Conservation (phyloP, 1,140 invertebrate species). For the Megalonaias nervosa region DNA sequence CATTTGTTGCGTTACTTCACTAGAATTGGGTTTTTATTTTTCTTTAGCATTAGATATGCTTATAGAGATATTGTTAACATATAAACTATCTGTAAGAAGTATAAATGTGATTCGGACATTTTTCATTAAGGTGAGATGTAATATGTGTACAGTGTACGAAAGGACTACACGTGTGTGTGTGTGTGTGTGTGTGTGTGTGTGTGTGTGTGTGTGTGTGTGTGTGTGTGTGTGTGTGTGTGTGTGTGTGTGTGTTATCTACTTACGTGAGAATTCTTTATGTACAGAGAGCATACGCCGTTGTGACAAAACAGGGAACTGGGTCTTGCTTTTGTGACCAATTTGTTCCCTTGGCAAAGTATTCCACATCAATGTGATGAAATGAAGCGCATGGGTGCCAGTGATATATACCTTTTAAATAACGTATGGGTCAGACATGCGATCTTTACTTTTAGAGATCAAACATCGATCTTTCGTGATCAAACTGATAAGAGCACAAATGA, state of each 20-base stretch:
- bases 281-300: not conserved
- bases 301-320: not conserved
- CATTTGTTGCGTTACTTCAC: no score
- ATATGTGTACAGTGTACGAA: not conserved
- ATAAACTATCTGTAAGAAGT: not conserved
- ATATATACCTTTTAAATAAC: not conserved
- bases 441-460: no score
- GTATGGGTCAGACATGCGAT: not conserved
- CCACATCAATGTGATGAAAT: not conserved
- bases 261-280: conserved; percentile 11
- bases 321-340: not conserved
- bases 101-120: not conserved
- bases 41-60: not conserved
- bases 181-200: conserved; percentile 11
- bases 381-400: not conserved
- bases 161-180: not conserved
- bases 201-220: conserved; percentile 13
- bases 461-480: no score
- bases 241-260: conserved; percentile 29
- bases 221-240: conserved; percentile 20
- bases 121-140: no score
- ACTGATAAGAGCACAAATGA: no score
- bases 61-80: not conserved
- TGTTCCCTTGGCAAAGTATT: not conserved
- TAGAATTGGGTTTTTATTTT: not conserved